Base-by-base conservation (phyloP, 2,888 invertebrate species). In the Sepioteuthis lessoniana region DNA sequence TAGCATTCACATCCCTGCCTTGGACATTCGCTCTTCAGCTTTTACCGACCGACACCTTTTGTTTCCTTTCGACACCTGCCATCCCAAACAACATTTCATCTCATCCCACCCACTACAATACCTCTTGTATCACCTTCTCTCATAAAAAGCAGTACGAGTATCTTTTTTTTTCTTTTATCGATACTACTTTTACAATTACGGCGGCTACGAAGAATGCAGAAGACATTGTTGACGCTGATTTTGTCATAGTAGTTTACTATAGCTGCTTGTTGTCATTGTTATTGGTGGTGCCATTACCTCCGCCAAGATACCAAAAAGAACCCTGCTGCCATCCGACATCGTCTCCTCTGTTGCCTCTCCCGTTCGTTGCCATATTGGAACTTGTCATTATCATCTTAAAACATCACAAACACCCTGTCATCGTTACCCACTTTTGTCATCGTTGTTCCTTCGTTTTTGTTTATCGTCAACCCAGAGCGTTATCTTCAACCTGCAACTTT, bases 311-410 rank as follows among this genome's bases (percentile, higher is more conserved):
- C 47, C 92, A n/a, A 28, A n/a, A 92, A 91, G n/a, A 76, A 16
- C n/a, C 92, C n/a, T 25, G 92, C 46, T 92, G 92, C 47, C 47
- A 92, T 47, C 91, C 92, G n/a, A 42, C n/a, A 92, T 42, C 47
- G n/a, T 31, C 92, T n/a, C 42, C 25, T 42, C 28, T 38, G 37
- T 31, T 47, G 42, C 91, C 31, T n/a, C 31, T 42, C 46, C 28
- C n/a, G 25, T 47, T 47, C 8, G 42, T 1, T 47, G 28, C n/a
- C 42, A 92, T 47, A 92, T n/a, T 47, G 35, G n/a, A 92, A 92
- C 91, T 31, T 47, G 38, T 31, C 47, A 92, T 31, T 16, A 91
- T 42, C n/a, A 92, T 92, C 91, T 46, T 92, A n/a, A 25, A 42
- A 47, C 19, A 42, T 92, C n/a, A 46, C 47, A 37, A 38, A 31